Evolutionary conservation across 2,797 vertebrate genomes (phyloP).

Genomic region (Hydrophis major): DNA sequence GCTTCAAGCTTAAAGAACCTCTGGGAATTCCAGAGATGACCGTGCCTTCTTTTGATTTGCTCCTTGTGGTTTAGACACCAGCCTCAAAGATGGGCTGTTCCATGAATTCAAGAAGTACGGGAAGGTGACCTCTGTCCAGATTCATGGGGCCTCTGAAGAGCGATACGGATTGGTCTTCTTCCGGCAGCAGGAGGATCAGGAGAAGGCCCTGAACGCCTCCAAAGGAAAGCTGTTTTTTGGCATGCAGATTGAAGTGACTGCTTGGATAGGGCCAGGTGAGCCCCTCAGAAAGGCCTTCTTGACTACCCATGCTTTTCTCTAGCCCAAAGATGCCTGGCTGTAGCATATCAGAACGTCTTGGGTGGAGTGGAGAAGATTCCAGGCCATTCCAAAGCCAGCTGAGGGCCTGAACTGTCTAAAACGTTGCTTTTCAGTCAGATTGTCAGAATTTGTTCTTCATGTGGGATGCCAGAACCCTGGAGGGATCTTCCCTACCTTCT

Average conservation of each 20-base stretch:
- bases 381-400: neutral
- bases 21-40: neutral
- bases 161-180: conserved; percentile 98
- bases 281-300: neutral
- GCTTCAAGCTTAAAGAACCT: neutral
- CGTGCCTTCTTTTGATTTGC: conserved; percentile 21
- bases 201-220: conserved; percentile 93
- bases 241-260: conserved; percentile 98
- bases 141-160: conserved; percentile 93
- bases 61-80: conserved; percentile 83
- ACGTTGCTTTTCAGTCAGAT: neutral
- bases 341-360: neutral
- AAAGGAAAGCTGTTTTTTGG: conserved; percentile 99
- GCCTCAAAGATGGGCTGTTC: conserved; percentile 98
- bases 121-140: conserved; percentile 98
- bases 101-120: conserved; percentile 99
- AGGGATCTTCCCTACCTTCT: neutral
- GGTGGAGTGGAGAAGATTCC: neutral
- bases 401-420: neutral
- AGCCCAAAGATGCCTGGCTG: neutral
- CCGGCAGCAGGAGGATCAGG: conserved; percentile 97
- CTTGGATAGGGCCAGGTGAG: conserved; percentile 96
- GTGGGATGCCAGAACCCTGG: neutral
- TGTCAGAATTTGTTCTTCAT: neutral
- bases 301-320: rapidly evolving